These are phyloP conservation scores for Ceratosolen fusciceps DNA, from an alignment of 1,140 invertebrate species.

Conservation along the genomic window DNA sequence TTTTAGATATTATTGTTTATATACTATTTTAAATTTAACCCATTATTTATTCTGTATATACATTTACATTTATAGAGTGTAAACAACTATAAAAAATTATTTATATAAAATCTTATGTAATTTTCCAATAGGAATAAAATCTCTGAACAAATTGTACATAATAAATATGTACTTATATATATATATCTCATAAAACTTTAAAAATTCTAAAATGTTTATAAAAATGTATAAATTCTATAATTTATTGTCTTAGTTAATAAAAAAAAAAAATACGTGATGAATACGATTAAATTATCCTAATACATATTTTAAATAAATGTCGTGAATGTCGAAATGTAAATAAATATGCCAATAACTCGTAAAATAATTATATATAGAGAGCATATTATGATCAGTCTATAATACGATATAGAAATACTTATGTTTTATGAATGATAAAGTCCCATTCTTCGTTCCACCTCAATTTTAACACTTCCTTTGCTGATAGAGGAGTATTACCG, in stretches of 20 bases:
- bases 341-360: conserved; percentile 14
- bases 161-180: too few species aligned
- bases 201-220: too few species aligned
- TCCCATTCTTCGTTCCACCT: conserved; percentile 95
- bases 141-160: not conserved
- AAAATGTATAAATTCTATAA: too few species aligned
- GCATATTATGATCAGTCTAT: conserved; percentile 31
- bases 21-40: too few species aligned
- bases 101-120: not conserved
- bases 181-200: too few species aligned
- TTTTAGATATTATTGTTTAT: too few species aligned
- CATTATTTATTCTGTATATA: too few species aligned
- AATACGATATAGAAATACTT: conserved; percentile 34
- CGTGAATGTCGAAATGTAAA: conserved; percentile 15
- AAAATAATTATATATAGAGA: conserved; percentile 8
- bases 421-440: conserved; percentile 87
- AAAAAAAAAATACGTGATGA: not conserved
- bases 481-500: conserved; percentile 81
- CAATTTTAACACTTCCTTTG: conserved; percentile 82
- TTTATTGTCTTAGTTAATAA: too few species aligned
- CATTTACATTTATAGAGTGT: too few species aligned
- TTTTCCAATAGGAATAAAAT: not conserved
- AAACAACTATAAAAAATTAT: too few species aligned
- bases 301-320: not conserved
- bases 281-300: not conserved